Evolutionary conservation across 2,113 vertebrate species (phyloP), one percentile per base, ranked within the genome.

Genomic region (Crotalus helleri): DNA sequence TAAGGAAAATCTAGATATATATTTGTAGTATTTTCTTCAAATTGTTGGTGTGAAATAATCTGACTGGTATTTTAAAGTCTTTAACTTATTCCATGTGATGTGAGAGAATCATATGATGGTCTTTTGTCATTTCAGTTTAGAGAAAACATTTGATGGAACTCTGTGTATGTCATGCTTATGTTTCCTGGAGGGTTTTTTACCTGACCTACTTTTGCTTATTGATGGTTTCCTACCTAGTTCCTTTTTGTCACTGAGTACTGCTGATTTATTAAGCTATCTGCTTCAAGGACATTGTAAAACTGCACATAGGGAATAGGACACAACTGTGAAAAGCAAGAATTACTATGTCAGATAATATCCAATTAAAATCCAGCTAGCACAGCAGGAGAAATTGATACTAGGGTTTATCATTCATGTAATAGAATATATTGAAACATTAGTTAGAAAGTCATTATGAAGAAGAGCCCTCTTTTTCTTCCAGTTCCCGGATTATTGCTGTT

Each of bases 321-420:
- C 96, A 95, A 88, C 94, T 91, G 94, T 96, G 94, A 95, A 93
- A 96, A 96, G 96, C 93, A 96, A 3, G 92, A 97, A 96, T 96
- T 95, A 96, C 95, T 95, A 94, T 93, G 96, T 96, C 96, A 94
- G 95, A 95, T 96, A 96, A 96, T 92, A 91, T 95, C 96, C 96
- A 97, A 96, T 97, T 97, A 97, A 96, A 97, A 95, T 93, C 93
- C 93, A 96, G 97, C 95, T 92, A 95, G 93, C 96, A 87, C 96
- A 95, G 97, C 97, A 94, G 96, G 96, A 94, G 94, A 94, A 95
- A 95, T 88, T 92, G 95, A 95, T 97, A 95, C 94, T 51, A 93
- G 95, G 93, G 94, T 97, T 96, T 96, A 93, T 97, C 96, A 96
- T 95, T 95, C 92, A 94, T 64, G 93, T 94, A 97, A 94, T 7